Evolutionary conservation across 1,140 invertebrate species (phyloP).

Genomic region (Cyclargus thomasi): DNA sequence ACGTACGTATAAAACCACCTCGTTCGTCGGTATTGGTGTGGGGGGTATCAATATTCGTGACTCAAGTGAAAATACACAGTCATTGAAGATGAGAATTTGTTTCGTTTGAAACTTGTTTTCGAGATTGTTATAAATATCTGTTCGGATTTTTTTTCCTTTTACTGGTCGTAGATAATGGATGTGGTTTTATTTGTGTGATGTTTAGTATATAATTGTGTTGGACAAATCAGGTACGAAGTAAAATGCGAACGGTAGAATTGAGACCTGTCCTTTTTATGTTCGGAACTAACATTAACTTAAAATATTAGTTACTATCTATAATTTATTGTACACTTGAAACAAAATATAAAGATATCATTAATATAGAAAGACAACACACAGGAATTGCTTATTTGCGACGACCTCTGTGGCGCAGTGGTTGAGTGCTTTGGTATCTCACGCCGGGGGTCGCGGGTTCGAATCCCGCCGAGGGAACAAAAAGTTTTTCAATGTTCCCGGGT

Average conservation of each 20-base stretch:
- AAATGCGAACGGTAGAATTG: background rate
- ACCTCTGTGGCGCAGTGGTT: too few species aligned
- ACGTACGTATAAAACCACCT: background rate
- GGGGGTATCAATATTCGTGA: constrained; percentile 15
- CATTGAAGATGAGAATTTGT: constrained; percentile 16
- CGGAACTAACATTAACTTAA: background rate
- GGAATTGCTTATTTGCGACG: too few species aligned
- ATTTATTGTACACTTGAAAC: too few species aligned
- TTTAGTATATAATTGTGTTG: background rate
- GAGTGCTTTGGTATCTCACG: too few species aligned
- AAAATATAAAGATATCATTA: too few species aligned
- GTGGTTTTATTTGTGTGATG: background rate
- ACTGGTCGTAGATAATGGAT: constrained; percentile 10
- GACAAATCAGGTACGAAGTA: background rate
- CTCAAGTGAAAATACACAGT: constrained; percentile 9
- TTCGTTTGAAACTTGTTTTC: constrained; percentile 13
- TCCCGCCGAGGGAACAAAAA: too few species aligned
- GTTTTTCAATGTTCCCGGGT: too few species aligned
- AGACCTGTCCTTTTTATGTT: background rate
- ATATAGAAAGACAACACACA: too few species aligned
- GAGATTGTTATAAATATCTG: constrained; percentile 13
- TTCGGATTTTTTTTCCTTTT: constrained; percentile 6
- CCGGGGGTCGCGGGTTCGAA: too few species aligned
- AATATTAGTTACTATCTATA: too few species aligned
- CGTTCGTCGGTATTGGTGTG: background rate